A percentile compares a stretch with the other conserved stretches of the same genome.
phyloP scores from a whole-genome alignment of 2,888 invertebrate genomes.

The Cremastinae sp. region DNA sequence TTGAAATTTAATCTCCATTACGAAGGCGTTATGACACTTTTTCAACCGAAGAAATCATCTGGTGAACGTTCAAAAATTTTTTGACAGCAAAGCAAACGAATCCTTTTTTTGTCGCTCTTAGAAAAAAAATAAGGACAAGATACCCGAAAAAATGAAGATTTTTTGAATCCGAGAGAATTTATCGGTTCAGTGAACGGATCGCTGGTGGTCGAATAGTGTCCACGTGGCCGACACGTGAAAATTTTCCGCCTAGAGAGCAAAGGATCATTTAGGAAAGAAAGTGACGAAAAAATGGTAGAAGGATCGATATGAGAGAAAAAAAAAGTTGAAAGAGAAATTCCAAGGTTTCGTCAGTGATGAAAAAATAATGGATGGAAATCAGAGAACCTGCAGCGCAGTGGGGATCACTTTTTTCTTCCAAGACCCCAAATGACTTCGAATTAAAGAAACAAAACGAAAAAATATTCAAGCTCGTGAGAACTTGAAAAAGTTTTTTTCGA shows the following conservation, averaged over 20 bases:
- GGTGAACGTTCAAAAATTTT: too few relatives aligned
- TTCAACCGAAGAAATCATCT: too few relatives aligned
- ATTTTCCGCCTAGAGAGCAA: slow-evolving; percentile 23
- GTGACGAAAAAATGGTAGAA: slow-evolving; percentile 34
- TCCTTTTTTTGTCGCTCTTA: too few relatives aligned
- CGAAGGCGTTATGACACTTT: too few relatives aligned
- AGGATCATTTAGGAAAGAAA: slow-evolving; percentile 24
- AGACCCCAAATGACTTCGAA: slow-evolving; percentile 29
- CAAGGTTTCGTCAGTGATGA: slow-evolving; percentile 20
- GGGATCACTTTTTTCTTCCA: slow-evolving; percentile 43
- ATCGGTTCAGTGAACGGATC: slow-evolving; percentile 9
- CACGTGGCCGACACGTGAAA: slow-evolving; percentile 71
- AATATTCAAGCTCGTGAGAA: slow-evolving; percentile 13
- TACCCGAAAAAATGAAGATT: slow-evolving; percentile 24
- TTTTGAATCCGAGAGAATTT: slow-evolving; percentile 28
- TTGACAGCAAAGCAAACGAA: not conserved
- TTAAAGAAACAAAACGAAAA: not conserved
- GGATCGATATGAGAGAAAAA: slow-evolving; percentile 23
- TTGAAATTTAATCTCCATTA: too few relatives aligned
- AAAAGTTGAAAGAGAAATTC: slow-evolving; percentile 20
- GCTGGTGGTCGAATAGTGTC: slow-evolving; percentile 55
- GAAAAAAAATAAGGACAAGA: too few relatives aligned
- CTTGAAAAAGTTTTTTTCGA: too few relatives aligned
- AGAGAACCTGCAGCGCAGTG: slow-evolving; percentile 59
- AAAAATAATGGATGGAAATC: slow-evolving; percentile 61